Evolutionary conservation across 2,797 vertebrate species (phyloP).

Genomic region (Falco naumanni): DNA sequence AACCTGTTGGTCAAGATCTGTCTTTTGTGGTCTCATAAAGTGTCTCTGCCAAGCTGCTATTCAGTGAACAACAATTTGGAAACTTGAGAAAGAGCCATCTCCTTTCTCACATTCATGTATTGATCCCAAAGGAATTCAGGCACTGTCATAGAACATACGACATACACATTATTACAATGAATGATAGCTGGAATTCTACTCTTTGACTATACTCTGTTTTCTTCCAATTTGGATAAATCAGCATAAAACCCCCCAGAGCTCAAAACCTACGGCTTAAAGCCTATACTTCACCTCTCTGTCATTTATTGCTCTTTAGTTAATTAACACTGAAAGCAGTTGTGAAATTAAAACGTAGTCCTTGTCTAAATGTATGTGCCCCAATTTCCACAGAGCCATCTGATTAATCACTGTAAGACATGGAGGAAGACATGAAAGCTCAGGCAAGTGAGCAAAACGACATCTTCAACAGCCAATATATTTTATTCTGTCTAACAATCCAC

Average conservation of each 20-base stretch:
- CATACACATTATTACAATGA: background rate
- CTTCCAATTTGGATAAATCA: background rate
- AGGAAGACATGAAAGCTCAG: background rate
- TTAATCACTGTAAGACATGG: background rate
- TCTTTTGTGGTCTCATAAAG: background rate
- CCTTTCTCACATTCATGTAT: background rate
- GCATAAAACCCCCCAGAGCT: background rate
- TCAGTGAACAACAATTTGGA: background rate
- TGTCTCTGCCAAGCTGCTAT: background rate
- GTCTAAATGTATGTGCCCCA: background rate
- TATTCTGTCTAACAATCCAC: background rate
- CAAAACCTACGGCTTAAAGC: background rate
- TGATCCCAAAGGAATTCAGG: background rate
- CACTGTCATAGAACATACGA: background rate
- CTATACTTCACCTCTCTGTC: background rate
- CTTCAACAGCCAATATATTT: background rate
- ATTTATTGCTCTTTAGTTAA: background rate
- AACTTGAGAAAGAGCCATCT: accelerated
- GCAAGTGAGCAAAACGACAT: background rate
- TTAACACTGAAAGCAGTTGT: background rate
- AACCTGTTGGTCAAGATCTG: background rate
- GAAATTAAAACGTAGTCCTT: background rate
- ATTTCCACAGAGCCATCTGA: background rate
- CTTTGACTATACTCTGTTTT: background rate
- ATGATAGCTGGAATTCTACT: background rate